These are phyloP conservation scores for Montipora foliosa DNA, from an alignment of 64 coral and sea anemone species.

Conservation along the genomic window DNA sequence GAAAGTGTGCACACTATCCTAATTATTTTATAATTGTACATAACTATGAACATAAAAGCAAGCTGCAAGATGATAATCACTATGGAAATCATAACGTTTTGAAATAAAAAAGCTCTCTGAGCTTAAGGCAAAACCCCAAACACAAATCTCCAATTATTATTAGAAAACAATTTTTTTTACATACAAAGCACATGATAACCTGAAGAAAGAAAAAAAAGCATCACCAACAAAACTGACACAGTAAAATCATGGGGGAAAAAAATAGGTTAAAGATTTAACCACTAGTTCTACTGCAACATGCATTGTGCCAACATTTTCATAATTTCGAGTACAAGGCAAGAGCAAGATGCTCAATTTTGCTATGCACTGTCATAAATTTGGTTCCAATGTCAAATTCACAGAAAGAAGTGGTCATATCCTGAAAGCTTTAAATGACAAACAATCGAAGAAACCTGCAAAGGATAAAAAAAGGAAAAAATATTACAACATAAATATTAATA, in stretches of 20 bases:
- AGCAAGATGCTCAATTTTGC: not conserved
- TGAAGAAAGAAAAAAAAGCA: not conserved
- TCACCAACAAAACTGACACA: not conserved
- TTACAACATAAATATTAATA: not conserved
- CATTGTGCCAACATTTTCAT: not conserved
- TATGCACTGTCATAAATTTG: constrained; percentile 22
- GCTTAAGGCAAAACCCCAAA: too few species aligned
- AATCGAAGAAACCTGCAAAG: constrained; percentile 9
- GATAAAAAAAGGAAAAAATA: not conserved
- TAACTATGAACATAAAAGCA: too few species aligned
- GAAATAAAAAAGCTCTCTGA: too few species aligned
- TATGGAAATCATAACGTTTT: too few species aligned
- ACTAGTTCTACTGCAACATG: too few species aligned
- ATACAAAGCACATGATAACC: not conserved
- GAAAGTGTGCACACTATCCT: too few species aligned
- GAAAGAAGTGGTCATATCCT: not conserved
- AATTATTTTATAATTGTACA: too few species aligned
- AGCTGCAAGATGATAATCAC: too few species aligned
- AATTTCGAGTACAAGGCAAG: constrained; percentile 15
- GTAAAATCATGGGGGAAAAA: not conserved
- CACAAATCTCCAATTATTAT: too few species aligned
- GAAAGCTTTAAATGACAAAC: not conserved
- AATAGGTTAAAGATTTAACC: not conserved
- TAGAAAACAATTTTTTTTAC: not conserved
- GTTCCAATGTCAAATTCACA: constrained; percentile 9